Base-by-base conservation (phyloP, 2,888 invertebrate genomes). In the Sipha maydis region DNA sequence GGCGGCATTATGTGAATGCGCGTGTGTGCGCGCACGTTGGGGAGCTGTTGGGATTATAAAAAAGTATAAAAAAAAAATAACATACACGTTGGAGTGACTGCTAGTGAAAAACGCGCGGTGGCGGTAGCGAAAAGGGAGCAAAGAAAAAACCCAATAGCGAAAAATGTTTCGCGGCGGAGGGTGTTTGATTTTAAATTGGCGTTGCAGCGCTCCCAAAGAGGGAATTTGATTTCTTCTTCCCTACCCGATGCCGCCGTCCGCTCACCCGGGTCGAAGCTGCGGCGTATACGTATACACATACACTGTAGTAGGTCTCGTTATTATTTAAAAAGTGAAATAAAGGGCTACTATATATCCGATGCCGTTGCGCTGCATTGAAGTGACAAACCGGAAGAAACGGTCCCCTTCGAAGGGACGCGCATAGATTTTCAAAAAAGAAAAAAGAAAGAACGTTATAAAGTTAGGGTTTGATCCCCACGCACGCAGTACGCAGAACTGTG, bases 251-350 rank as follows among this genome's bases (percentile, higher is more conserved):
- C 41, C 76, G 21, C 4, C 67, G 8, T 21, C 25, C 34, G 71
- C 0, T 14, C 71, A 14, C 69, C 69, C 69, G 69, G 28, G 69
- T 3, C 17, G 71, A 71, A 31, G 71, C 71, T 14, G 75, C 85
- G 25, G 25, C 83, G 71, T 48, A 78, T 48, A 83, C 25, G 7
- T 7, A 1, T 25, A 25, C 25, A 25, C 21, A 21, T 7, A 21
- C 61, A 25, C 61, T 4, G 71, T 4, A 71, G 48, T 71, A 71
- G 71, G 71, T 90, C 89, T 90, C 90, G 90, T 91, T 90, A 90
- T 90, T 90, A 90, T 90, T 89, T 89, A 89, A 89, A 88, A 86
- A 86, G 86, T 80, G 80, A 88, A 88, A 88, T 88, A 88, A 88
- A 88, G 88, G 88, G 82, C 80, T 88, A 82, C 67, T 34, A 14